A percentile compares a stretch with the other conserved stretches of the same genome.
These are phyloP conservation scores for Pandion haliaetus DNA, from an alignment of 2,113 vertebrate species.

Conservation along the genomic window DNA sequence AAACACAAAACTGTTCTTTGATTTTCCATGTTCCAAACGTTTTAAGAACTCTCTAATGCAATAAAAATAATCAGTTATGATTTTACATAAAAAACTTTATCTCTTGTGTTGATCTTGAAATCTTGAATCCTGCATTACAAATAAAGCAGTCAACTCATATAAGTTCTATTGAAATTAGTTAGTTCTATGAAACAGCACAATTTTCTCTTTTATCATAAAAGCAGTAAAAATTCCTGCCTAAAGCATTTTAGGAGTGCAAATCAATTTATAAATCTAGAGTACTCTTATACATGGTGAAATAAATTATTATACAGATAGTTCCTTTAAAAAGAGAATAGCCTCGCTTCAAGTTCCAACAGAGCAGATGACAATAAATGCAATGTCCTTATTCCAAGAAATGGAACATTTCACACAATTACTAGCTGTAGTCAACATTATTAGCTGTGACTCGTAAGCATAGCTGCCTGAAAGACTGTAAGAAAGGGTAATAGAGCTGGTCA, in stretches of 20 bases:
- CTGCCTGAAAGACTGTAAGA: background rate
- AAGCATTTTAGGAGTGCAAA: background rate
- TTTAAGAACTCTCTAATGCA: background rate
- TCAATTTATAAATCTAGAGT: background rate
- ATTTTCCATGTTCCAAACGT: background rate
- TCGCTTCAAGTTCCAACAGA: background rate
- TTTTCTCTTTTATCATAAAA: background rate
- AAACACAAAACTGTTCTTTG: background rate
- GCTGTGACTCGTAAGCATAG: background rate
- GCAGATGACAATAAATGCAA: slow-evolving; percentile 2
- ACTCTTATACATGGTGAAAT: background rate
- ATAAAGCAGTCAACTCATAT: background rate
- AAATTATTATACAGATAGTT: background rate
- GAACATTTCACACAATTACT: slow-evolving; percentile 3
- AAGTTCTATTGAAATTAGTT: background rate
- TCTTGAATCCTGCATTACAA: background rate
- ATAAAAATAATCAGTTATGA: background rate
- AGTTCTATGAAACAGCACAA: background rate
- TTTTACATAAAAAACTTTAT: background rate
- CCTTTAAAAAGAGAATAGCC: background rate
- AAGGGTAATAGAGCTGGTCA: background rate
- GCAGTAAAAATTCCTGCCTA: background rate
- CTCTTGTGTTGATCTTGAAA: background rate
- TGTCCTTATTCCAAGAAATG: background rate
- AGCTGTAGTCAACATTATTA: background rate